Evolutionary conservation across 2,888 invertebrate genomes (phyloP), one percentile per base, ranked within the genome.

Genomic region (Callinectes sapidus): DNA sequence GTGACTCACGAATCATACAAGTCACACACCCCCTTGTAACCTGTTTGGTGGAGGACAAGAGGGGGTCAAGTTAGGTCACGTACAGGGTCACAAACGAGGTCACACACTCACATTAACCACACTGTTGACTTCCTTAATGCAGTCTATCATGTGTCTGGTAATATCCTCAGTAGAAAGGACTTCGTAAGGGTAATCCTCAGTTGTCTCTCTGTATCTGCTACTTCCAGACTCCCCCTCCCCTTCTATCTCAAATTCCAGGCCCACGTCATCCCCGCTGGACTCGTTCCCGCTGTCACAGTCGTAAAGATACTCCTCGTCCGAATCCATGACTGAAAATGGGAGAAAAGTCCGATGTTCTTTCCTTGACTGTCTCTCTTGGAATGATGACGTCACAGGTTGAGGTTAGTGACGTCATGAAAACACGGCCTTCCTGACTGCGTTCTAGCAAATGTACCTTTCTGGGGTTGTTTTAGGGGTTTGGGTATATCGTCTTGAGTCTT

Each of bases 71-170:
- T n/a, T n/a, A n/a, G n/a, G n/a, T n/a, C n/a, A n/a, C n/a, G n/a
- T n/a, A n/a, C n/a, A n/a, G 81, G 35, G 35, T 14, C 1, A 81
- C 13, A 81, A 77, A 5, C 2, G 71, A 61, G 61, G 23, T 35
- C 81, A 35, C 35, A 81, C 81, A 85, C 94, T 96, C 96, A 98
- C 99, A 97, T 98, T 98, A 95, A 99, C 98, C 95, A 99, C 98
- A 95, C 97, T 97, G 96, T 98, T 99, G 95, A 99, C 99, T 96
- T 99, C 99, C 96, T 98, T 98, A 95, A 99, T 99, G 95, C 98
- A 98, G 96, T 99, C 98, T 94, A 98, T 98, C 99, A 99, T 99
- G 96, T 99, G 98, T 96, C 98, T 98, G 94, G 99, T 98, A 96
- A 99, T 98, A 97, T 98, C 98, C 96, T 99, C 99, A 90, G 99